Evolutionary conservation across 1,140 invertebrate genomes (phyloP).

Genomic region (Heliconius himera): DNA sequence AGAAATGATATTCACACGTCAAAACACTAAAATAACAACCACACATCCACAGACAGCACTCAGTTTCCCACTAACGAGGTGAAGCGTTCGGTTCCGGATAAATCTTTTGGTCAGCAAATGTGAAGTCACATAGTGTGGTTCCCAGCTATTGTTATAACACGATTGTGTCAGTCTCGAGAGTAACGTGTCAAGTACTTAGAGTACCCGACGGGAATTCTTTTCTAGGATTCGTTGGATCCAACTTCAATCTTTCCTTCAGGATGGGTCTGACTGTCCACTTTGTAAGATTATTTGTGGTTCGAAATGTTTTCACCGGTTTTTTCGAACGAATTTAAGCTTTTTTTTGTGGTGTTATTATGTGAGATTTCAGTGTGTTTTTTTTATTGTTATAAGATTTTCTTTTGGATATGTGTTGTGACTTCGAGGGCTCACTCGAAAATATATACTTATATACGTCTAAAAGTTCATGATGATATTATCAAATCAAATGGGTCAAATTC

Average conservation of each 20-base stretch:
- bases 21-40: slow-evolving; percentile 21
- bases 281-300: background rate
- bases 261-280: slow-evolving; percentile 12
- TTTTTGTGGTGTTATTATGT: background rate
- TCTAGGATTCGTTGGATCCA: slow-evolving; percentile 25
- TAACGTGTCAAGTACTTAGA: slow-evolving; percentile 38
- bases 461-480: too few species aligned
- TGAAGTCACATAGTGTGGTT: slow-evolving; percentile 41
- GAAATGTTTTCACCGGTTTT: background rate
- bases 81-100: slow-evolving; percentile 47
- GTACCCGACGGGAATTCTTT: slow-evolving; percentile 23
- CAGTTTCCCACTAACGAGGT: slow-evolving; percentile 51
- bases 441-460: too few species aligned
- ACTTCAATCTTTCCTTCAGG: slow-evolving; percentile 7
- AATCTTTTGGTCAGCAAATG: slow-evolving; percentile 46
- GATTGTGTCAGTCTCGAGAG: slow-evolving; percentile 43
- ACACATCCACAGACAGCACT: slow-evolving; percentile 13
- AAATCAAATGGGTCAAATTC: too few species aligned
- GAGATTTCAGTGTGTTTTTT: background rate
- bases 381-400: too few species aligned
- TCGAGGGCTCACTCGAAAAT: too few species aligned
- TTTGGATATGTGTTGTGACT: too few species aligned
- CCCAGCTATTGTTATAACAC: slow-evolving; percentile 39
- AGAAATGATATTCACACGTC: slow-evolving; percentile 1
- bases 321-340: background rate